Evolutionary conservation across 1,140 invertebrate genomes (phyloP).

Genomic region (Drosophila insularis): DNA sequence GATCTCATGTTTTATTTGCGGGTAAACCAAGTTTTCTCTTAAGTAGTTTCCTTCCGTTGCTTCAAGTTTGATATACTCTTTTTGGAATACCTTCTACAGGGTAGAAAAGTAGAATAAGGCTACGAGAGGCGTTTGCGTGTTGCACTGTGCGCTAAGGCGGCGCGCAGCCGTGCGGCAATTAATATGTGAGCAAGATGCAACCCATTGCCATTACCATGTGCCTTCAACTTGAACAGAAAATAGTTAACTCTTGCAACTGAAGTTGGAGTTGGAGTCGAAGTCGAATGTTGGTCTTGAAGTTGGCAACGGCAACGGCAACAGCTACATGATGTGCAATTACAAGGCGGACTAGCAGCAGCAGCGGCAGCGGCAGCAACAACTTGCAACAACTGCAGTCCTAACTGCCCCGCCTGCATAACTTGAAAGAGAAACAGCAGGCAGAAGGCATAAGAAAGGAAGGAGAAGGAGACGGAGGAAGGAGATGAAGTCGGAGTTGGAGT

Average conservation of each 20-base stretch:
- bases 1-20: no score
- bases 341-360: constrained; percentile 66
- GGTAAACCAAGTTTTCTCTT: no score
- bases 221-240: constrained; percentile 81
- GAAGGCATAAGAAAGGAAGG: not conserved
- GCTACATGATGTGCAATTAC: constrained; percentile 80
- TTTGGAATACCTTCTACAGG: constrained; percentile 4
- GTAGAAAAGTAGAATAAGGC: constrained; percentile 22
- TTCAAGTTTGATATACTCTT: constrained; percentile 15
- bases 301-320: constrained; percentile 69
- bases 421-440: constrained; percentile 42
- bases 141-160: constrained; percentile 41
- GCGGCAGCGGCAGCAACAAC: constrained; percentile 30
- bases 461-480: no score
- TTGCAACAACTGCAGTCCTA: constrained; percentile 32
- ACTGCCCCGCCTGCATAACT: constrained; percentile 45
- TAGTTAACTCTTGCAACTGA: constrained; percentile 71
- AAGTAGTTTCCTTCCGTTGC: no score
- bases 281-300: constrained; percentile 11
- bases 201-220: constrained; percentile 78
- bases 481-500: not conserved
- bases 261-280: not conserved
- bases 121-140: constrained; percentile 50
- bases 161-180: constrained; percentile 79
- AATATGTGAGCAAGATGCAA: constrained; percentile 79